These are phyloP conservation scores for Poeciliopsis turneri DNA, from an alignment of 2,797 vertebrate genomes.

Conservation along the genomic window DNA sequence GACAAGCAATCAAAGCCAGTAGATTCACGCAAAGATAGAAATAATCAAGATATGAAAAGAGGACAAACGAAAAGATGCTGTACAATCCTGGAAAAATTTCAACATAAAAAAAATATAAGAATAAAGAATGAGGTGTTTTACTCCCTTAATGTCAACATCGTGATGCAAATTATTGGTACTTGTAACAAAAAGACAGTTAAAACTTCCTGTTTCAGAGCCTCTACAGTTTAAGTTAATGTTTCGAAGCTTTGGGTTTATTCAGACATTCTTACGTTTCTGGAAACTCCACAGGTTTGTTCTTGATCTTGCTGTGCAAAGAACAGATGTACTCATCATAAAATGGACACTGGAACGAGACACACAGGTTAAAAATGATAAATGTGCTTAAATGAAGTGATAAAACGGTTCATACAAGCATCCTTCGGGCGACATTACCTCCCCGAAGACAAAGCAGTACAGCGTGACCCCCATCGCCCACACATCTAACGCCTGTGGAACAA, in stretches of 20 bases:
- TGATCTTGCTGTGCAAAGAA: slow-evolving; percentile 92
- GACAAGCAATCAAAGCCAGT: too few species aligned
- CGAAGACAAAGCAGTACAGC: slow-evolving; percentile 92
- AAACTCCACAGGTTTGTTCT: slow-evolving; percentile 88
- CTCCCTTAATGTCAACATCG: neutral
- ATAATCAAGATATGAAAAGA: too few species aligned
- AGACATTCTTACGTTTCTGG: slow-evolving; percentile 83
- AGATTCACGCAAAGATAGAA: too few species aligned
- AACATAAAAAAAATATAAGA: too few species aligned
- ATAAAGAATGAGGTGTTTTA: neutral
- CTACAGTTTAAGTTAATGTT: neutral
- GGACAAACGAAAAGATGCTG: too few species aligned
- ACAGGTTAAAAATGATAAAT: neutral
- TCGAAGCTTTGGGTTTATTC: neutral
- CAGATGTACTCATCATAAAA: slow-evolving; percentile 94
- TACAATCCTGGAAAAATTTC: too few species aligned
- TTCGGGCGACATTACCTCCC: slow-evolving; percentile 83
- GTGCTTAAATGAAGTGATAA: neutral
- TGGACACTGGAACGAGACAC: slow-evolving; percentile 84
- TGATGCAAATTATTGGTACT: neutral
- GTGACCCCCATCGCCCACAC: slow-evolving; percentile 97
- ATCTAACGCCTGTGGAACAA: slow-evolving; percentile 88
- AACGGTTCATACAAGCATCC: neutral
- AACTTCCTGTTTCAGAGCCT: neutral
- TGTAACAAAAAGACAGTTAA: neutral